Percentiles rank a stretch among this genome's conserved stretches.
phyloP scores from a whole-genome alignment of 2,113 vertebrate species.

The Melozone crissalis region DNA sequence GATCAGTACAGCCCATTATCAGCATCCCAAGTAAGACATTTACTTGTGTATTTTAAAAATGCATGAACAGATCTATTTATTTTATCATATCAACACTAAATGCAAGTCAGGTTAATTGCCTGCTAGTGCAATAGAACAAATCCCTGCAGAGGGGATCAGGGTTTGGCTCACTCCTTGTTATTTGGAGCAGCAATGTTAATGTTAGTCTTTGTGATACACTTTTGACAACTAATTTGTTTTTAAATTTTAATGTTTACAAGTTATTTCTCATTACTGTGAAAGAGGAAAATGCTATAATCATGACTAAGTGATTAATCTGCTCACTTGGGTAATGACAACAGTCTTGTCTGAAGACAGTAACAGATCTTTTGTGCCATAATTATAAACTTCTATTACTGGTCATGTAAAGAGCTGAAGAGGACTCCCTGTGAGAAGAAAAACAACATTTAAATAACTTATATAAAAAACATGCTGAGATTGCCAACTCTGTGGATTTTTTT shows the following conservation, averaged over 20 bases:
- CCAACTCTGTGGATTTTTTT: neutral
- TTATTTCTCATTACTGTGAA: constrained; percentile 10
- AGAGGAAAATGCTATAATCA: neutral
- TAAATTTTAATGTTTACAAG: constrained; percentile 10
- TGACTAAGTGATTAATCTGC: constrained; percentile 1
- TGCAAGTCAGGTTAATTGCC: neutral
- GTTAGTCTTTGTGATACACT: neutral
- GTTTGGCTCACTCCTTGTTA: constrained; percentile 18
- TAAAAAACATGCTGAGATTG: neutral
- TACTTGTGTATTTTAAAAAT: neutral
- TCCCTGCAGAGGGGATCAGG: neutral
- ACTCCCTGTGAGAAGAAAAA: neutral
- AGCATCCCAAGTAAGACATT: neutral
- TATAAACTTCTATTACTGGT: constrained; percentile 21
- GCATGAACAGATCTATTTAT: neutral
- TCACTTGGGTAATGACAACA: neutral
- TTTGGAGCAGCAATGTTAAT: neutral
- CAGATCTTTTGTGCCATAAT: neutral
- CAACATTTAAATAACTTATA: neutral
- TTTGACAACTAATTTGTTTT: constrained; percentile 6
- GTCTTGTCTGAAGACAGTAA: neutral
- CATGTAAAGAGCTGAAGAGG: neutral
- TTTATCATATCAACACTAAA: neutral
- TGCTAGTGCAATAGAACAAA: neutral
- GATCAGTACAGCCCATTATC: neutral